Base-by-base conservation (phyloP, 37 sponge, comb jelly and placozoan species). In the Cladorhizidae sp. region DNA sequence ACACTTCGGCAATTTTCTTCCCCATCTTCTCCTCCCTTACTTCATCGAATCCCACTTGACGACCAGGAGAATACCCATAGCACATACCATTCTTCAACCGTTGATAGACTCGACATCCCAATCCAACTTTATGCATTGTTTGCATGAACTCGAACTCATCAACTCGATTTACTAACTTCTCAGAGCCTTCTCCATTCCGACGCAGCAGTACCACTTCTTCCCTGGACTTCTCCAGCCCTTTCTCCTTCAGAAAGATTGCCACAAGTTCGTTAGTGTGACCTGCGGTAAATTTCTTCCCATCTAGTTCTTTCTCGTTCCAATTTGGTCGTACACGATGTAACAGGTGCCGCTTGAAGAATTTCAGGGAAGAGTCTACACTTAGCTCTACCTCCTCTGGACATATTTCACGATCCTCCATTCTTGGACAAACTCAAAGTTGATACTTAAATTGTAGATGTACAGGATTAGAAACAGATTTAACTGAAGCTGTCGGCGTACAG, bases 1-100 rank as follows among this genome's bases (percentile, higher is more conserved):
- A 43, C 20, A 82, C 35, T 25, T 25, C 75, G 7, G 86, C 90
- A 1, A 86, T 77, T 29, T 70, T 51, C 74, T 43, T 71, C 26
- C 52, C 57, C 82, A 91, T 76, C 28, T 0, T 54, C 45, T 57
- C 61, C 56, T 91, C 81, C 18, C 79, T 54, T 29, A 94, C 73
- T 21, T 86, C 86, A 0, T 82, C 83, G 38, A 78, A 29, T 15
- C 38, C 36, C 23, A 94, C 14, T 3, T 65, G 68, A 9, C 84
- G 56, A 3, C 95, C 95, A 9, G 89, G 76, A 20, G 76, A 41
- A 56, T 74, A 88, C 0, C 89, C 86, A 26, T 87, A 91, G 54
- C 86, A 78, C 21, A 82, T 38, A 1, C 95, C 95, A 52, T 94
- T 94, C 32, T 76, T 59, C 33, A 94, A 84, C 42, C 78, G 63